A percentile compares a stretch with the other conserved stretches of the same genome.
Conservation (phyloP, 2,888 invertebrate species). For the Lamproptera curius region DNA sequence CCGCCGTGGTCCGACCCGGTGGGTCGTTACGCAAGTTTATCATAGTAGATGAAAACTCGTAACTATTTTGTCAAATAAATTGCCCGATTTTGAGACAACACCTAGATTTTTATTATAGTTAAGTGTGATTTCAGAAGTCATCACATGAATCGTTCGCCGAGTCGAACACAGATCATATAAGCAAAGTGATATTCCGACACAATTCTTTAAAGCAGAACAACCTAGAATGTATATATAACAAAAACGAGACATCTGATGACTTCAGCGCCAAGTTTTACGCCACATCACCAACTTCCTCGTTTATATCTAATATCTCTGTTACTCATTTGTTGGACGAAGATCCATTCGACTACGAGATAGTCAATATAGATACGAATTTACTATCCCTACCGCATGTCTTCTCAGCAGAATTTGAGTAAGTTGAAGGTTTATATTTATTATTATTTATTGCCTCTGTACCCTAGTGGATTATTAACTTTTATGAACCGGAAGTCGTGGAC, state of each 20-base stretch:
- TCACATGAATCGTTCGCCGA: constrained; percentile 27
- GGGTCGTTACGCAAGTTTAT: no score
- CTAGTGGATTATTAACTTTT: no score
- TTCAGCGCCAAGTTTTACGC: constrained; percentile 35
- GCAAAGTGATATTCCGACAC: constrained; percentile 45
- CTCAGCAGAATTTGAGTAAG: constrained; percentile 39
- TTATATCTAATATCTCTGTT: constrained; percentile 30
- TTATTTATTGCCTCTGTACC: no score
- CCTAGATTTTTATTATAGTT: no score
- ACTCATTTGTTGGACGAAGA: constrained; percentile 52
- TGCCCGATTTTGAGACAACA: no score
- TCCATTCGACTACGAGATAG: constrained; percentile 65
- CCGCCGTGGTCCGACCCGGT: no score
- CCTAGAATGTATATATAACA: constrained; percentile 33
- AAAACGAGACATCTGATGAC: constrained; percentile 41
- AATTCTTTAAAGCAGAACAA: constrained; percentile 28
- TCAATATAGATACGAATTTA: constrained; percentile 56
- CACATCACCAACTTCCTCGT: constrained; percentile 30
- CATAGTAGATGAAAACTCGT: no score
- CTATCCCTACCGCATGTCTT: constrained; percentile 37
- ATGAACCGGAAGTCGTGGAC: no score
- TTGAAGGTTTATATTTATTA: constrained; percentile 5
- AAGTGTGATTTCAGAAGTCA: no score
- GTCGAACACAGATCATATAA: constrained; percentile 24
- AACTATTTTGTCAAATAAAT: no score